Evolutionary conservation across 1,140 invertebrate species (phyloP).

Genomic region (Stenopsyche tienmushanensis): DNA sequence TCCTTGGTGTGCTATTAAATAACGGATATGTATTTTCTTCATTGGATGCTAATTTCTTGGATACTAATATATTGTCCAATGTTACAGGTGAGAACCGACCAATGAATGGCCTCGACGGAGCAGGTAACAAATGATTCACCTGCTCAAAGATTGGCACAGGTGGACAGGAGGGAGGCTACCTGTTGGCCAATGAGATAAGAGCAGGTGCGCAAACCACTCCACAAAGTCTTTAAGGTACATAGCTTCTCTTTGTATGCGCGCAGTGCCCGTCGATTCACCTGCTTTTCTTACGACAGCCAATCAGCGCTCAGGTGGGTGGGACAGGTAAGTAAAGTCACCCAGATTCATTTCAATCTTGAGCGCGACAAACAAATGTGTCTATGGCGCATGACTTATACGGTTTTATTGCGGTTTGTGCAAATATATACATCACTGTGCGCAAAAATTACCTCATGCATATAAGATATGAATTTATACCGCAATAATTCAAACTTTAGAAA

Average conservation of each 20-base stretch:
- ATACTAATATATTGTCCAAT: too few relatives aligned
- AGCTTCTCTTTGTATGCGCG: slow-evolving; percentile 2
- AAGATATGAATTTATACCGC: background rate
- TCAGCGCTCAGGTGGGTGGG: slow-evolving; percentile 28
- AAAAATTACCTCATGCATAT: background rate
- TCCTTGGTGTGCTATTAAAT: too few relatives aligned
- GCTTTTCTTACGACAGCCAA: too few relatives aligned
- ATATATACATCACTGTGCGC: too few relatives aligned
- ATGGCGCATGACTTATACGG: background rate
- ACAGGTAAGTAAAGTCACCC: slow-evolving; percentile 31
- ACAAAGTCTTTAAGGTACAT: too few relatives aligned
- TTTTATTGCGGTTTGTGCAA: too few relatives aligned
- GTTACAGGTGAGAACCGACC: slow-evolving; percentile 2
- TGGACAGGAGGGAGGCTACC: background rate
- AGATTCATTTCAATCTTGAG: too few relatives aligned
- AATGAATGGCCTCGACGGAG: background rate
- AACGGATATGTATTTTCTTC: too few relatives aligned
- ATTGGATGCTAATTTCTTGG: too few relatives aligned
- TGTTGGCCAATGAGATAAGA: slow-evolving; percentile 35
- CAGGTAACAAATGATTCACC: slow-evolving; percentile 25
- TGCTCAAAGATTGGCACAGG: slow-evolving; percentile 19
- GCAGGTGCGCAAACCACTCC: slow-evolving; percentile 20
- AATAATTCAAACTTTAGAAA: too few relatives aligned
- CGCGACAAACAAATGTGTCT: too few relatives aligned
- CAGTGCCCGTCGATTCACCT: slow-evolving; percentile 16